A percentile compares a stretch with the other conserved stretches of the same genome.
Conservation (phyloP, 2,797 vertebrate species). For the Thunnus albacares region DNA sequence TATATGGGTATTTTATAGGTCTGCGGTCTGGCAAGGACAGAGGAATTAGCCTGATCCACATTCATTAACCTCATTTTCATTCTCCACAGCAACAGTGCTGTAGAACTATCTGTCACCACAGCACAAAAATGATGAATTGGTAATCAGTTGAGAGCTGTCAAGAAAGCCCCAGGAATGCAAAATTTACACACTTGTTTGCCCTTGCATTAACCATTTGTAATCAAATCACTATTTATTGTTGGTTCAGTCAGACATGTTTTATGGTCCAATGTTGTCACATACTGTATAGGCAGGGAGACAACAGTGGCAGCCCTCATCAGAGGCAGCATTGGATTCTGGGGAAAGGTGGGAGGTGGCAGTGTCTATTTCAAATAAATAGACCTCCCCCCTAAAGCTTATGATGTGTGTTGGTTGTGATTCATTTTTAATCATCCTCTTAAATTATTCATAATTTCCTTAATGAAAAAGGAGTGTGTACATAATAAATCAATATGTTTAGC, state of each 20-base stretch:
- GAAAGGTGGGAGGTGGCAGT: slow-evolving; percentile 48
- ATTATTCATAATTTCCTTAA: slow-evolving; percentile 77
- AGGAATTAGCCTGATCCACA: slow-evolving; percentile 87
- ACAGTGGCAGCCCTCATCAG: slow-evolving; percentile 59
- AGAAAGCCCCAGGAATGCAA: slow-evolving; percentile 83
- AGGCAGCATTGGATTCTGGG: slow-evolving; percentile 49
- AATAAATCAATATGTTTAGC: slow-evolving; percentile 71
- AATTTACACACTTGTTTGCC: slow-evolving; percentile 86
- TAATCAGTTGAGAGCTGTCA: slow-evolving; percentile 89
- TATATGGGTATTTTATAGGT: slow-evolving; percentile 79
- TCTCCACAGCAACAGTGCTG: slow-evolving; percentile 81
- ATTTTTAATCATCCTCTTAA: slow-evolving; percentile 79
- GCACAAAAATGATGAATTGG: slow-evolving; percentile 87
- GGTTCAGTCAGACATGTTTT: slow-evolving; percentile 78
- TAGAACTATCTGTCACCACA: slow-evolving; percentile 81
- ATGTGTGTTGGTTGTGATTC: slow-evolving; percentile 70
- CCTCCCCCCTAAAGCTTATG: slow-evolving; percentile 57
- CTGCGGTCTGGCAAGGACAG: slow-evolving; percentile 83
- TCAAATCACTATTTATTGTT: slow-evolving; percentile 86
- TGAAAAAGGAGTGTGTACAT: slow-evolving; percentile 59
- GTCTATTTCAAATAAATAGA: slow-evolving; percentile 57
- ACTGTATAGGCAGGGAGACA: slow-evolving; percentile 61
- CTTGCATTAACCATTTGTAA: slow-evolving; percentile 87
- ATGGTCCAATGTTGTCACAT: slow-evolving; percentile 68
- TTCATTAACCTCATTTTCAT: slow-evolving; percentile 88